Conservation (phyloP, 2,888 invertebrate genomes). For the Drosophila vallismaia region DNA sequence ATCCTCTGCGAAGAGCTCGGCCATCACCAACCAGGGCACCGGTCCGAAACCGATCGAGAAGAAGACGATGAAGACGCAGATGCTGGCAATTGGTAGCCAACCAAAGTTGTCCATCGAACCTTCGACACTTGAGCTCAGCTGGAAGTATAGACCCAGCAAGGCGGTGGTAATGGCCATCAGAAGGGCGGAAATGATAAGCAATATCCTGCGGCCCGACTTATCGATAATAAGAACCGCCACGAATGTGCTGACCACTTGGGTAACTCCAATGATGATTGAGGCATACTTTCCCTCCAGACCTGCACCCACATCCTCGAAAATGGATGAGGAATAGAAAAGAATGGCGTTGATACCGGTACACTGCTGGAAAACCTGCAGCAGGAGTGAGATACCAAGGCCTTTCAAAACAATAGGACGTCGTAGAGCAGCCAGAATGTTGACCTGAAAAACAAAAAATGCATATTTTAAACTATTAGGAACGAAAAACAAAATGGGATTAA, state of each 20-base stretch:
- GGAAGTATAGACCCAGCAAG: conserved; percentile 88
- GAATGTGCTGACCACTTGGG: conserved; percentile 88
- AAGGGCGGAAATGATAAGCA: conserved; percentile 89
- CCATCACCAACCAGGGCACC: conserved; percentile 89
- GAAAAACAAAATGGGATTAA: too few species aligned
- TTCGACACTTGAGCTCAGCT: conserved; percentile 70
- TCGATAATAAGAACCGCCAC: conserved; percentile 90
- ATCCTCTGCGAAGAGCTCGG: conserved; percentile 91
- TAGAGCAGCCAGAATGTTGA: conserved; percentile 85
- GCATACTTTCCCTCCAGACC: conserved; percentile 86
- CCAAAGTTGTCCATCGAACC: conserved; percentile 85
- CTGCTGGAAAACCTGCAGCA: conserved; percentile 94
- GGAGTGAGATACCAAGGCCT: conserved; percentile 88
- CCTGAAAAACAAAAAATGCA: conserved; percentile 27
- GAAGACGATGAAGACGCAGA: conserved; percentile 90
- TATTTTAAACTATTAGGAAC: too few species aligned
- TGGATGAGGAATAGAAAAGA: conserved; percentile 90
- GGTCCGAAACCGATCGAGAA: conserved; percentile 94
- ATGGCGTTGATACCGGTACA: conserved; percentile 92
- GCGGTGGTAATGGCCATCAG: conserved; percentile 88
- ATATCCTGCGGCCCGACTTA: conserved; percentile 89
- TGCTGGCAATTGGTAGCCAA: conserved; percentile 89
- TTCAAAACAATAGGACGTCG: conserved; percentile 86
- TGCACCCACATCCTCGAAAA: conserved; percentile 86
- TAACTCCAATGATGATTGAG: conserved; percentile 90